Evolutionary conservation across 2,113 vertebrate species (phyloP).

Genomic region (Aldabrachelys gigantea): DNA sequence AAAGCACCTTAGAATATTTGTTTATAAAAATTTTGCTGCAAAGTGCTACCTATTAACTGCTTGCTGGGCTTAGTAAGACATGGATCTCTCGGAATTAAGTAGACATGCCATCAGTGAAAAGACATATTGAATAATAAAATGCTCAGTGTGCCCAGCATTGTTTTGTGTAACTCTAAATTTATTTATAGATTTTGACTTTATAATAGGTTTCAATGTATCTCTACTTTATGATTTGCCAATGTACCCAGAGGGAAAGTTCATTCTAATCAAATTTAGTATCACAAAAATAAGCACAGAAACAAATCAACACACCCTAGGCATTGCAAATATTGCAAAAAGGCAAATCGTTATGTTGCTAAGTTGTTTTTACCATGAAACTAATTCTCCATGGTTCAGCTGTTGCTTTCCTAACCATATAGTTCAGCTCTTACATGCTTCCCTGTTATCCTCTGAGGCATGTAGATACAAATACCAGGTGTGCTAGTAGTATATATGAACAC

Average conservation of each 20-base stretch:
- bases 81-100: conserved; percentile 70
- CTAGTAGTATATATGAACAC: not conserved
- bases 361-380: conserved; percentile 69
- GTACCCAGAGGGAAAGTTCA: conserved; percentile 61
- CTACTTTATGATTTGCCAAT: conserved; percentile 51
- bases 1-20: conserved; percentile 58
- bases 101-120: conserved; percentile 70
- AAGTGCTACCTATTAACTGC: conserved; percentile 73
- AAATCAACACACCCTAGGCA: conserved; percentile 52
- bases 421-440: not conserved
- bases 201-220: conserved; percentile 62
- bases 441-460: not conserved
- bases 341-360: conserved; percentile 47
- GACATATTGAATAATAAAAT: conserved; percentile 76
- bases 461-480: rapidly evolving
- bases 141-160: conserved; percentile 25
- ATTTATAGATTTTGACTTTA: conserved; percentile 74
- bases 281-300: conserved; percentile 59
- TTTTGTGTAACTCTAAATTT: conserved; percentile 71
- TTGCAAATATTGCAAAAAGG: conserved; percentile 57
- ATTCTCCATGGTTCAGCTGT: conserved; percentile 45
- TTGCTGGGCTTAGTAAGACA: conserved; percentile 61
- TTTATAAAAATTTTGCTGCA: conserved; percentile 58
- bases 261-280: conserved; percentile 71
- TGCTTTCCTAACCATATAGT: conserved; percentile 8